phyloP scores from a whole-genome alignment of 2,113 vertebrate species.

The Propithecus coquereli region DNA sequence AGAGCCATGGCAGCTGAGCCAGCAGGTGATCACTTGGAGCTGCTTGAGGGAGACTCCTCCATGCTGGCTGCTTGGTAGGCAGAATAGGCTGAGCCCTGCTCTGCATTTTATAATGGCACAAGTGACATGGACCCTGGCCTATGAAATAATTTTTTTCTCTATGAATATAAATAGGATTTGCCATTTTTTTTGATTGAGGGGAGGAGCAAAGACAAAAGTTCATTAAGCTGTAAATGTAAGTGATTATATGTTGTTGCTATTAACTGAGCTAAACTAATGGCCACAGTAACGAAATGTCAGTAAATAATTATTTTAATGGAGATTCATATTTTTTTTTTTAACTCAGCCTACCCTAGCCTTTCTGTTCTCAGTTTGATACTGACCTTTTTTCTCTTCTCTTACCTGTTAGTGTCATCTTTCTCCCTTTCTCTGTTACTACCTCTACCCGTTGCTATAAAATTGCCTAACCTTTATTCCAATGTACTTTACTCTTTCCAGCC shows the following conservation, averaged over 20 bases:
- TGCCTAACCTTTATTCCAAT: neutral
- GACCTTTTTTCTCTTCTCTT: neutral
- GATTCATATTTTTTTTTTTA: neutral
- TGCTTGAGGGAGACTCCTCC: neutral
- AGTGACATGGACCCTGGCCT: neutral
- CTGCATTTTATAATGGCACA: neutral
- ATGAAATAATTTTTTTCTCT: neutral
- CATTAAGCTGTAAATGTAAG: neutral
- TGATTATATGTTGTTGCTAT: neutral
- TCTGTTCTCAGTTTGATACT: conserved; percentile 12
- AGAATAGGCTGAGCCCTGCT: neutral
- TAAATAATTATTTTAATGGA: neutral
- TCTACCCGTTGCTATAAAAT: neutral
- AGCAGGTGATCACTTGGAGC: neutral
- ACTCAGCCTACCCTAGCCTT: neutral
- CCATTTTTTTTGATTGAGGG: neutral
- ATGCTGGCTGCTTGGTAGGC: neutral
- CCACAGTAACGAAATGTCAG: neutral
- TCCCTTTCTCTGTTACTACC: neutral
- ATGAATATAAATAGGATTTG: neutral
- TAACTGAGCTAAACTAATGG: neutral
- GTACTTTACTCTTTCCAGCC: neutral
- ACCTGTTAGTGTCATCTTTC: neutral
- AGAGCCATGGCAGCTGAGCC: neutral
- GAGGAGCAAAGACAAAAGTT: neutral